Percentiles rank a stretch among this genome's conserved stretches.
phyloP scores from a whole-genome alignment of 2,888 invertebrate species.

The Eueremaeus valkanovi region DNA sequence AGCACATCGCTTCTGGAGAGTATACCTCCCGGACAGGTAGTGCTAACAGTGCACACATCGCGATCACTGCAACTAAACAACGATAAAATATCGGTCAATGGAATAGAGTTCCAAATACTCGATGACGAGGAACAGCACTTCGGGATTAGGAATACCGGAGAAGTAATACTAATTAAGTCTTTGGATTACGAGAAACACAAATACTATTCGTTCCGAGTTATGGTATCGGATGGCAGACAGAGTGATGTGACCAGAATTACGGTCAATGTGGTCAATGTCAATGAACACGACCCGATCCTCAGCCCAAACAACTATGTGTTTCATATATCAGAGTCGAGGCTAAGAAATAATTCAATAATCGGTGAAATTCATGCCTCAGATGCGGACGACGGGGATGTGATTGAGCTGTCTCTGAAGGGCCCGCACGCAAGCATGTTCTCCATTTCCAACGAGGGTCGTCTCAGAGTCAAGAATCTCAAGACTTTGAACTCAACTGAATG shows the following conservation, averaged over 20 bases:
- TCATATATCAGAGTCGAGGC: conserved; percentile 48
- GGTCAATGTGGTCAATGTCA: conserved; percentile 75
- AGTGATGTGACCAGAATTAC: conserved; percentile 79
- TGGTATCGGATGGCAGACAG: conserved; percentile 73
- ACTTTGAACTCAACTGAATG: conserved; percentile 60
- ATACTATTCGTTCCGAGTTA: conserved; percentile 68
- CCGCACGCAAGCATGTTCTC: conserved; percentile 56
- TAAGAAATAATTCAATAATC: conserved; percentile 51
- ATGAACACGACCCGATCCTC: conserved; percentile 91
- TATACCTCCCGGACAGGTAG: conserved; percentile 66
- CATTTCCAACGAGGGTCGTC: conserved; percentile 64
- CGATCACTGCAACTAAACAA: conserved; percentile 53
- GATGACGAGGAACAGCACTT: conserved; percentile 62
- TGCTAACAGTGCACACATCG: conserved; percentile 66
- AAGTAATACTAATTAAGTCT: conserved; percentile 67
- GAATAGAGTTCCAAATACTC: conserved; percentile 66
- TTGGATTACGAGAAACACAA: conserved; percentile 72
- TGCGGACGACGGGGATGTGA: conserved; percentile 71
- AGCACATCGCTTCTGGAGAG: conserved; percentile 70
- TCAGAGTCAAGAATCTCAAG: conserved; percentile 54
- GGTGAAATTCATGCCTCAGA: conserved; percentile 79
- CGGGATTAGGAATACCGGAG: conserved; percentile 71
- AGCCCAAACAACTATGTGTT: conserved; percentile 83
- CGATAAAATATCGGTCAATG: not conserved
- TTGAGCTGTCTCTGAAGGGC: conserved; percentile 54